These are phyloP conservation scores for Habroteleia sp. DNA, from an alignment of 2,888 invertebrate genomes.

Conservation along the genomic window DNA sequence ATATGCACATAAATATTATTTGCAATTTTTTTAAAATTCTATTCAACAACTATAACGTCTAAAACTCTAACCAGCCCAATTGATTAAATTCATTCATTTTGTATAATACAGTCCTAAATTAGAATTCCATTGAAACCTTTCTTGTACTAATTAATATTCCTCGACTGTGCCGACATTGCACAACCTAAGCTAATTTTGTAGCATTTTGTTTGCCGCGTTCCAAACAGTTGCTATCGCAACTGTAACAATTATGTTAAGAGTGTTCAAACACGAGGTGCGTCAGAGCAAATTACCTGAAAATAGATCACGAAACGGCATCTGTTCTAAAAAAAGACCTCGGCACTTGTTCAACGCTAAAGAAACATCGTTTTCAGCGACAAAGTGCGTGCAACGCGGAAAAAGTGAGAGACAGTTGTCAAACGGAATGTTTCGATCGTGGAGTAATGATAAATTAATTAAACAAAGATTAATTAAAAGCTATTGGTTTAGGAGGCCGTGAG, in stretches of 20 bases:
- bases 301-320: too few relatives aligned
- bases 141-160: conserved; percentile 13
- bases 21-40: too few relatives aligned
- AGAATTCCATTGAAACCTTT: conserved; percentile 12
- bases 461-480: conserved; percentile 75
- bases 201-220: background rate
- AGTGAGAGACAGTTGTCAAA: too few relatives aligned
- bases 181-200: conserved; percentile 3
- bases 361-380: too few relatives aligned
- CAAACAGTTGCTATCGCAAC: background rate
- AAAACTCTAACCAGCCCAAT: too few relatives aligned
- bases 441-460: conserved; percentile 74
- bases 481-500: conserved; percentile 64
- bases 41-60: too few relatives aligned
- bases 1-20: too few relatives aligned
- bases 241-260: conserved; percentile 2
- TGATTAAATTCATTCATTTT: too few relatives aligned
- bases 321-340: too few relatives aligned
- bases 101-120: conserved; percentile 10
- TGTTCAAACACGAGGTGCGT: background rate
- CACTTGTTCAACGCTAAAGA: too few relatives aligned
- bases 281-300: too few relatives aligned
- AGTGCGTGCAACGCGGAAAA: too few relatives aligned
- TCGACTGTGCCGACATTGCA: background rate
- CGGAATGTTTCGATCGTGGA: conserved; percentile 17